A percentile compares a stretch with the other conserved stretches of the same genome.
Evolutionary conservation across 1,140 invertebrate genomes (phyloP).

Genomic region (Probaryconus sp.): DNA sequence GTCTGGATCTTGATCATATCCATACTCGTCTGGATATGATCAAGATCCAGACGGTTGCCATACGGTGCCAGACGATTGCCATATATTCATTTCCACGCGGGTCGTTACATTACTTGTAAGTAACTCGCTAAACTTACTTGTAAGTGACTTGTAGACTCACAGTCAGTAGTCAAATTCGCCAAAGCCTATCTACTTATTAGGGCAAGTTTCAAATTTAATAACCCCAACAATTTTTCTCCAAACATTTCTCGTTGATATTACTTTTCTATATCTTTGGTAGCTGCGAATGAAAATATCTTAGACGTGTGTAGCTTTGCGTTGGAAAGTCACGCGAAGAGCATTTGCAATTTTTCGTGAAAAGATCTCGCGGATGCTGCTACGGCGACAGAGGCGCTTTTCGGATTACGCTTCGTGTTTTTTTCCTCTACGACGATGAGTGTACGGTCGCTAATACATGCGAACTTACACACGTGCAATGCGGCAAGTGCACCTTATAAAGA

Average conservation of each 20-base stretch:
- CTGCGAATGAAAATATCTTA: conserved; percentile 4
- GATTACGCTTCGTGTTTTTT: conserved; percentile 46
- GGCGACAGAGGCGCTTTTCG: conserved; percentile 47
- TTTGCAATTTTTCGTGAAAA: conserved; percentile 38
- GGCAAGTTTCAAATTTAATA: not conserved
- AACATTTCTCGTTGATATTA: conserved; percentile 1
- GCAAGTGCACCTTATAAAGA: conserved; percentile 57
- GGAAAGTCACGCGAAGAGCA: conserved; percentile 34
- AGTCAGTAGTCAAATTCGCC: too few relatives aligned
- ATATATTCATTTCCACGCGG: too few relatives aligned
- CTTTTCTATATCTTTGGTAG: not conserved
- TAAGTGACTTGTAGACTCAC: too few relatives aligned
- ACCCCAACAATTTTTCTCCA: not conserved
- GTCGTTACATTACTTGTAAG: too few relatives aligned
- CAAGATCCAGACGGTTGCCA: too few relatives aligned
- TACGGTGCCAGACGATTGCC: too few relatives aligned
- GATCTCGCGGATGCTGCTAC: conserved; percentile 17
- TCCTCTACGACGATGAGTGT: conserved; percentile 33
- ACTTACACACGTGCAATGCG: conserved; percentile 34
- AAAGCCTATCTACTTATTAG: too few relatives aligned
- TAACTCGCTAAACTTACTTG: too few relatives aligned
- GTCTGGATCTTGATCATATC: too few relatives aligned
- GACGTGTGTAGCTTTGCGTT: not conserved
- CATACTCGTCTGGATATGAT: too few relatives aligned
- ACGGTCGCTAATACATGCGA: conserved; percentile 38